A percentile compares a stretch with the other conserved stretches of the same genome.
These are phyloP conservation scores for Drosophila meridionalis DNA, from an alignment of 2,888 invertebrate genomes.

Conservation along the genomic window DNA sequence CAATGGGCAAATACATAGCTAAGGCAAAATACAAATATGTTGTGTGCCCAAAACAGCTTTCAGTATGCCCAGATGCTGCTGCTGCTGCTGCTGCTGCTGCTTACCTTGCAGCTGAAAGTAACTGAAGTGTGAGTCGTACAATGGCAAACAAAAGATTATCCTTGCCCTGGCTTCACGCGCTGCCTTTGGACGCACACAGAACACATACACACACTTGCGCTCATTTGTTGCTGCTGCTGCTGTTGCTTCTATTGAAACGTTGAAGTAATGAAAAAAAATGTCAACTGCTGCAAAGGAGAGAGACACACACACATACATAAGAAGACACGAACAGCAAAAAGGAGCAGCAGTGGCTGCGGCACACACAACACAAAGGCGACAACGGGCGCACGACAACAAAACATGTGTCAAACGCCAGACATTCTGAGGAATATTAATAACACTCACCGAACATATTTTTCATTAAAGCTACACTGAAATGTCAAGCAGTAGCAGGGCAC, in stretches of 20 bases:
- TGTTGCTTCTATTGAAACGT: conserved; percentile 74
- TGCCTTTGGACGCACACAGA: conserved; percentile 47
- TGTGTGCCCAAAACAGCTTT: conserved; percentile 42
- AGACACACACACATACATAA: conserved; percentile 14
- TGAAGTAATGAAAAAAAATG: conserved; percentile 79
- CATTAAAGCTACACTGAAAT: conserved; percentile 73
- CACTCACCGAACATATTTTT: conserved; percentile 78
- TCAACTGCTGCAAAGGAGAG: conserved; percentile 59
- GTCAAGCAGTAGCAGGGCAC: conserved; percentile 51
- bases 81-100: conserved; percentile 33
- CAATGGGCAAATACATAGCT: conserved; percentile 33
- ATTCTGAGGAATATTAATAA: conserved; percentile 80
- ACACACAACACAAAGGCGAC: conserved; percentile 40
- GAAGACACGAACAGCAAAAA: conserved; percentile 3
- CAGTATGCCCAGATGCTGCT: conserved; percentile 18
- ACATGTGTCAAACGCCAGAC: conserved; percentile 81
- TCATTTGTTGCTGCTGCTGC: conserved; percentile 34
- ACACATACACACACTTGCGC: conserved; percentile 41
- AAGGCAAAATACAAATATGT: conserved; percentile 55
- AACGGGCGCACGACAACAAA: conserved; percentile 68
- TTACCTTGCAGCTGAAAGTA: conserved; percentile 50
- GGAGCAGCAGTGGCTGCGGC: conserved; percentile 30
- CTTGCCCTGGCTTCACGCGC: conserved; percentile 71
- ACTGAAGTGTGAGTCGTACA: conserved; percentile 55
- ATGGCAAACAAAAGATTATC: conserved; percentile 78